phyloP scores from a whole-genome alignment of 2,113 vertebrate species.

The Machaerirhynchus nigripectus region DNA sequence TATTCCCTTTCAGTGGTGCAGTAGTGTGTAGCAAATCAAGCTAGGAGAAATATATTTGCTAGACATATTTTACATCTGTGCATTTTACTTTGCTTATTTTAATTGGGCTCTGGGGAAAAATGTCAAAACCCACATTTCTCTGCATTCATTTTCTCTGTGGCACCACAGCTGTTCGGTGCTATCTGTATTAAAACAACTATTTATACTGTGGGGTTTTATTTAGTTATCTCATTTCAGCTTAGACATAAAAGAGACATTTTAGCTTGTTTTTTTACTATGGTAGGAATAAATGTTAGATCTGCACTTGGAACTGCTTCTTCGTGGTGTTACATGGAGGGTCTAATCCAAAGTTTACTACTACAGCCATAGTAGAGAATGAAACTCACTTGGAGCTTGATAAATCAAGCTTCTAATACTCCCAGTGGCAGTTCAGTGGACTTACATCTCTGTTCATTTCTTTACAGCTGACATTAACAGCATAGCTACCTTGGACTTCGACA shows the following conservation, averaged over 20 bases:
- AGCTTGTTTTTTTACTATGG: neutral
- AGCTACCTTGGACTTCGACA: neutral
- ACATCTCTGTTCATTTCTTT: neutral
- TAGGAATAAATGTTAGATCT: neutral
- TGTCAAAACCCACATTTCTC: neutral
- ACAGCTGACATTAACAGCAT: neutral
- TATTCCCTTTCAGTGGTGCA: neutral
- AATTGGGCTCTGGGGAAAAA: neutral
- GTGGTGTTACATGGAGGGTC: neutral
- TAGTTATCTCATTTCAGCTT: neutral
- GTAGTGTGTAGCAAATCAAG: neutral
- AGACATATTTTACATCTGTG: neutral
- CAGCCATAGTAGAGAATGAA: neutral
- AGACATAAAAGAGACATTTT: neutral
- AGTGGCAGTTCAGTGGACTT: neutral
- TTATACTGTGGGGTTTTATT: neutral
- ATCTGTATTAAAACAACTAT: neutral
- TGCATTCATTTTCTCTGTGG: neutral
- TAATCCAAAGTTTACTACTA: neutral
- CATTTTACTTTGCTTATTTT: neutral
- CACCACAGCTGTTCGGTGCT: neutral
- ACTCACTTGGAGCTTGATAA: neutral
- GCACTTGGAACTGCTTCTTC: neutral
- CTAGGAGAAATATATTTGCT: neutral
- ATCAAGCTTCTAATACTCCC: neutral